Evolutionary conservation across 2,797 vertebrate species (phyloP).

Genomic region (Todus mexicanus): DNA sequence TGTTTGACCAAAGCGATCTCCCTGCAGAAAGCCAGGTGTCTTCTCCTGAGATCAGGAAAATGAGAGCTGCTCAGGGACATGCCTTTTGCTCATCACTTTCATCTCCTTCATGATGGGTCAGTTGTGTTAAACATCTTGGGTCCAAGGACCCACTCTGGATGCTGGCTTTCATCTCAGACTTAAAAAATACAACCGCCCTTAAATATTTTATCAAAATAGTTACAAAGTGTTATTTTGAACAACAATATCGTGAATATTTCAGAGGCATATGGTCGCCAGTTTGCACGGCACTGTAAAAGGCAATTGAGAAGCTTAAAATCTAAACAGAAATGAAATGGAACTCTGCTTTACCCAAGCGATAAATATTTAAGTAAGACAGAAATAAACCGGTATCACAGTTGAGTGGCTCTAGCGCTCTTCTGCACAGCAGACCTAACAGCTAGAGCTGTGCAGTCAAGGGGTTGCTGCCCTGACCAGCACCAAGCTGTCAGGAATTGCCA

Average conservation of each 20-base stretch:
- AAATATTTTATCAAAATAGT: background rate
- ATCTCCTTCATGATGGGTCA: background rate
- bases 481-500: background rate
- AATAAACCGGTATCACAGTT: background rate
- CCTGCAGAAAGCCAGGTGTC: background rate
- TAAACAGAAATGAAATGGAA: background rate
- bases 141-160: background rate
- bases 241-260: background rate
- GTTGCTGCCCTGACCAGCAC: background rate
- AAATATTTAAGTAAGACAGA: background rate
- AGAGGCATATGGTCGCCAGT: background rate
- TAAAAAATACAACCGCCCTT: background rate
- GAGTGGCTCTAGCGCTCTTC: background rate
- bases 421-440: background rate
- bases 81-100: background rate
- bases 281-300: background rate
- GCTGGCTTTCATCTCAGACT: background rate
- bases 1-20: background rate
- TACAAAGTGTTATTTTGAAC: background rate
- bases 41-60: background rate
- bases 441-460: rapidly evolving
- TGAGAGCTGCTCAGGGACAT: background rate
- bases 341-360: background rate
- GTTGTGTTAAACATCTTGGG: background rate
- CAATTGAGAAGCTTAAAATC: background rate